These are phyloP conservation scores for Dendroctonus ponderosae DNA, from an alignment of 1,140 invertebrate genomes.

Conservation along the genomic window DNA sequence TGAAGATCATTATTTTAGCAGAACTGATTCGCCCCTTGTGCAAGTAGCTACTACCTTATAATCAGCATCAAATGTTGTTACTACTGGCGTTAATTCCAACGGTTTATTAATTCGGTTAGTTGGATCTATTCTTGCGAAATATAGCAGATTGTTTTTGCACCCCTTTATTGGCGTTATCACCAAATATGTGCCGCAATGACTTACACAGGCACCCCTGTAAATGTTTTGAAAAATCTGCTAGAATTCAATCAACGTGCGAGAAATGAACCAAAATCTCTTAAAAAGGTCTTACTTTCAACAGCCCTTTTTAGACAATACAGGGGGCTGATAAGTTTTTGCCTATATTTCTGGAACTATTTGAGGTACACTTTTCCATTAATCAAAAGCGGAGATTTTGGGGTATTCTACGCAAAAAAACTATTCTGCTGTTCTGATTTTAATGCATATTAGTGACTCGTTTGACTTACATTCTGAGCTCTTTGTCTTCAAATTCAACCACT, in stretches of 20 bases:
- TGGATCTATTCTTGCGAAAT: constrained; percentile 72
- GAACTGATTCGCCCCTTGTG: too few species aligned
- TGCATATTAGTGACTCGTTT: not conserved
- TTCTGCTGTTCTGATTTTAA: too few species aligned
- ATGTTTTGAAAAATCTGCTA: not conserved
- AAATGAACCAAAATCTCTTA: not conserved
- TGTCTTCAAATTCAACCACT: constrained; percentile 89
- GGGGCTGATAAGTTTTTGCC: too few species aligned
- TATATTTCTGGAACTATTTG: too few species aligned
- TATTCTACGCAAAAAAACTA: too few species aligned
- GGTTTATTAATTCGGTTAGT: constrained; percentile 61
- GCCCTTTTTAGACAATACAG: too few species aligned
- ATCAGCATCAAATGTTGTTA: constrained; percentile 90
- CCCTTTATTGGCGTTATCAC: constrained; percentile 76
- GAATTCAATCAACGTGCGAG: not conserved
- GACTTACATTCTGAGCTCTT: constrained; percentile 83
- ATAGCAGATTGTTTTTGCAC: constrained; percentile 86
- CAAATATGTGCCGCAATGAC: constrained; percentile 88
- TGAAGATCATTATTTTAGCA: too few species aligned
- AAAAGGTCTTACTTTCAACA: too few species aligned
- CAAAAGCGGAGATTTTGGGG: too few species aligned
- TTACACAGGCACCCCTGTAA: constrained; percentile 75
- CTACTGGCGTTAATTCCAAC: constrained; percentile 70
- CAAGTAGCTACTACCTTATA: constrained; percentile 73
- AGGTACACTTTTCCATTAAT: too few species aligned